Conservation (phyloP, 2,113 vertebrate species). For the Tor tambroides region DNA sequence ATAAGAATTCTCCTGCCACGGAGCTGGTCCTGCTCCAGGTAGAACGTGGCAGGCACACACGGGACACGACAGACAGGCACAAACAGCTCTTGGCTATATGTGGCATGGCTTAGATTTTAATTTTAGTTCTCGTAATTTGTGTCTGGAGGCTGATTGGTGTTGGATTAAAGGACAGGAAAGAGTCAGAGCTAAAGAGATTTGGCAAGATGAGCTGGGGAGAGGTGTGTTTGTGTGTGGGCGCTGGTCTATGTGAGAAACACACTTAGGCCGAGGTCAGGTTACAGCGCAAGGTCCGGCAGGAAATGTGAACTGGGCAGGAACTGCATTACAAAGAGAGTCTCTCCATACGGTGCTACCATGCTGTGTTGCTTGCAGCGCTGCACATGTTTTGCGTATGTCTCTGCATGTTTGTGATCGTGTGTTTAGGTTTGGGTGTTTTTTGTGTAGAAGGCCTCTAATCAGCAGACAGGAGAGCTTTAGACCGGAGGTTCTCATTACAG, state of each 20-base stretch:
- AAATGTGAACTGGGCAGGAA: conserved; percentile 31
- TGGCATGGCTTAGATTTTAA: conserved; percentile 43
- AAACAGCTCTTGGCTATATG: conserved; percentile 31
- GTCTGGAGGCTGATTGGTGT: conserved; percentile 45
- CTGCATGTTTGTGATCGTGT: conserved; percentile 15
- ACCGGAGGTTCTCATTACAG: conserved; percentile 57
- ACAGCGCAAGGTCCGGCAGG: conserved; percentile 12
- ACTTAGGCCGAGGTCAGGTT: conserved; percentile 17
- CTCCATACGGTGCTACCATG: conserved; percentile 1
- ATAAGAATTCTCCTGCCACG: conserved; percentile 29
- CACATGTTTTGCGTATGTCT: conserved; percentile 18
- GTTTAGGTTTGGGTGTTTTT: conserved; percentile 41
- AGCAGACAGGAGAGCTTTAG: conserved; percentile 41
- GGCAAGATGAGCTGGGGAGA: conserved; percentile 33
- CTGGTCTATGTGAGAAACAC: conserved; percentile 7
- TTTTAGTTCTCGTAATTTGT: conserved; percentile 53
- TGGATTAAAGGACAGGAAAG: conserved; percentile 54
- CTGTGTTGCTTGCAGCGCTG: background rate
- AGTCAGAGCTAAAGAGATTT: conserved; percentile 46
- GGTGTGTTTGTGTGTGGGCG: conserved; percentile 27
- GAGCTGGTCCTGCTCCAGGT: conserved; percentile 32
- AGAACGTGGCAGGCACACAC: conserved; percentile 38
- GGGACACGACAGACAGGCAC: conserved; percentile 25
- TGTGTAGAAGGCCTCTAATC: conserved; percentile 48
- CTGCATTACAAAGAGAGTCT: background rate